Conservation (phyloP, 2,888 invertebrate genomes). For the Caenorhabditis uteleia region DNA sequence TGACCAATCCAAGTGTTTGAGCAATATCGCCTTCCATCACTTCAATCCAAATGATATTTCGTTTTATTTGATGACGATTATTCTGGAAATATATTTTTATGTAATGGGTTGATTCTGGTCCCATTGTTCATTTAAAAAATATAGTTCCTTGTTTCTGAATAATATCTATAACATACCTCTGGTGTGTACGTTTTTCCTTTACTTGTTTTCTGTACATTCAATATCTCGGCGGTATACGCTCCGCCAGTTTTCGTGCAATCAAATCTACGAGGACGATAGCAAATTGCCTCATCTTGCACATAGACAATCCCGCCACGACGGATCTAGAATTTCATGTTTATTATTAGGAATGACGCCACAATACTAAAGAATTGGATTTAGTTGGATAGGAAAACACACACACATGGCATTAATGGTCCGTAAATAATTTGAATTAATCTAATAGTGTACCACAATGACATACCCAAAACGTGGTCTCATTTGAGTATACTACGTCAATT, state of each 20-base stretch:
- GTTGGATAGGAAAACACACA: too few relatives aligned
- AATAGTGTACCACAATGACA: too few relatives aligned
- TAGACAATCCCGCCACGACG: conserved; percentile 47
- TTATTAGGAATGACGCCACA: too few relatives aligned
- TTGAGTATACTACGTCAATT: too few relatives aligned
- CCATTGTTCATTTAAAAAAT: conserved; percentile 1
- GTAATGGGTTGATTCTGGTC: not conserved
- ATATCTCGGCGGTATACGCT: conserved; percentile 34
- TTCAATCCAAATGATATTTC: conserved; percentile 47
- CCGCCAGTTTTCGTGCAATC: conserved; percentile 45
- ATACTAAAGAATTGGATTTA: too few relatives aligned
- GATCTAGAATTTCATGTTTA: too few relatives aligned
- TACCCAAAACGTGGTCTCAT: too few relatives aligned
- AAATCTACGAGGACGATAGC: conserved; percentile 44
- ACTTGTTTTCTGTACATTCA: conserved; percentile 39
- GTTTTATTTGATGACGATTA: conserved; percentile 34
- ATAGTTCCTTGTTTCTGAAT: conserved; percentile 2
- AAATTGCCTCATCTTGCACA: conserved; percentile 47
- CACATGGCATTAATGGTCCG: too few relatives aligned
- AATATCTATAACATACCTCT: conserved; percentile 13
- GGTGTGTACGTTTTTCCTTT: conserved; percentile 46
- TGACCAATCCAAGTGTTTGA: conserved; percentile 42
- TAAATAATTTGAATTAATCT: too few relatives aligned
- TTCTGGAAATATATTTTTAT: conserved; percentile 2
- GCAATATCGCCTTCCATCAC: conserved; percentile 38